Conservation (phyloP, 2,113 vertebrate species). For the Taurulus bubalis region DNA sequence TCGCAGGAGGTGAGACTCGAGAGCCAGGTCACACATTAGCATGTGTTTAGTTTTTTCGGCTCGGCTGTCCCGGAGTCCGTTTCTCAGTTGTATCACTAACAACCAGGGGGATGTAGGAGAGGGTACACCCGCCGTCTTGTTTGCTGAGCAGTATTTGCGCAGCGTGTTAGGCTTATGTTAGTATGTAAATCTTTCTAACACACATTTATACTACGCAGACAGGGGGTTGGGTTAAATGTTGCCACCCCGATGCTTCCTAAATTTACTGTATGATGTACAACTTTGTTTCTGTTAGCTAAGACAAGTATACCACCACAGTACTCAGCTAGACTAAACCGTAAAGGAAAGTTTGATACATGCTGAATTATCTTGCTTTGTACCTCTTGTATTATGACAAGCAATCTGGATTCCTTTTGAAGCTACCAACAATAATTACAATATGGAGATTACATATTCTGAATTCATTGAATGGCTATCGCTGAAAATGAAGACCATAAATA, state of each 20-base stretch:
- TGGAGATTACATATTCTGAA: neutral
- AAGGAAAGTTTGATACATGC: neutral
- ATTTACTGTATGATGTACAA: conserved; percentile 5
- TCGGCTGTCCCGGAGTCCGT: conserved; percentile 62
- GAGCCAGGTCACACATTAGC: conserved; percentile 80
- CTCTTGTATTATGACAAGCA: neutral
- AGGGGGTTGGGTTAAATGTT: conserved; percentile 18
- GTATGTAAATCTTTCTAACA: conserved; percentile 62
- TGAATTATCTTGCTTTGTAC: neutral
- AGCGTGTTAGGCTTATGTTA: conserved; percentile 57
- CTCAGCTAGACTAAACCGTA: neutral
- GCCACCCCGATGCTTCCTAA: neutral
- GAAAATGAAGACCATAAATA: neutral
- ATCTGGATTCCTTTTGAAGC: neutral
- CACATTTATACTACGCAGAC: conserved; percentile 44
- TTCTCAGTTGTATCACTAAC: conserved; percentile 63
- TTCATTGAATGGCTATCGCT: neutral
- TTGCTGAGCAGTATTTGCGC: conserved; percentile 65
- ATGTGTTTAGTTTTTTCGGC: conserved; percentile 76
- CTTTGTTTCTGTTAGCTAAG: neutral
- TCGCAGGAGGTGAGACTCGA: conserved; percentile 74
- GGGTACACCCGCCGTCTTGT: conserved; percentile 56
- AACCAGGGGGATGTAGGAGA: conserved; percentile 46
- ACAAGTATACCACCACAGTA: neutral
- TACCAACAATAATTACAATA: neutral